phyloP scores from a whole-genome alignment of 2,888 invertebrate genomes.

The Cantharis flavilabris region DNA sequence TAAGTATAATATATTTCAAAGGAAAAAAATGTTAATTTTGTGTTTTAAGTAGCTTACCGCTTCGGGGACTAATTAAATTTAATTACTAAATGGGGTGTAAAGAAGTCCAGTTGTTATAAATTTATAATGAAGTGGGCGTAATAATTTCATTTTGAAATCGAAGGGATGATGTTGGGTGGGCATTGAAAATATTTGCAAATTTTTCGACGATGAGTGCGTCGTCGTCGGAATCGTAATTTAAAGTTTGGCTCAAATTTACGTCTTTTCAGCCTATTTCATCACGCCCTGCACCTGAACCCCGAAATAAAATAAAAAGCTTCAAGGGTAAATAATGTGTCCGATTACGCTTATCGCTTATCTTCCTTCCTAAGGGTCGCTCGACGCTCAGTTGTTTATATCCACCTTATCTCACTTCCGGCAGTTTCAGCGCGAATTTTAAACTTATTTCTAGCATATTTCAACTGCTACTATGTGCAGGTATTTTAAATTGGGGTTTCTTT shows the following conservation, averaged over 20 bases:
- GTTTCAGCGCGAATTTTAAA: conserved; percentile 42
- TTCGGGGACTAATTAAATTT: conserved; percentile 47
- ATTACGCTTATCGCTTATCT: conserved; percentile 53
- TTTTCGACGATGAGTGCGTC: conserved; percentile 8
- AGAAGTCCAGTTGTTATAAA: conserved; percentile 40
- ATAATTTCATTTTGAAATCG: not conserved
- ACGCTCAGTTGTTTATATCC: conserved; percentile 48
- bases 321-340: conserved; percentile 50
- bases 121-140: conserved; percentile 38
- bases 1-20: not conserved
- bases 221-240: conserved; percentile 32
- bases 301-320: conserved; percentile 38
- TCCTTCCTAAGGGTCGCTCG: conserved; percentile 35
- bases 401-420: conserved; percentile 46
- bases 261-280: conserved; percentile 32
- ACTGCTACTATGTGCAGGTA: conserved; percentile 33
- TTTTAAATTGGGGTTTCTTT: conserved; percentile 32
- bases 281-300: conserved; percentile 38
- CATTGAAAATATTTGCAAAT: not conserved
- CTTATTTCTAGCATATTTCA: conserved; percentile 38
- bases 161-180: not conserved
- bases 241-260: conserved; percentile 34
- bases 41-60: conserved; percentile 35
- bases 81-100: conserved; percentile 48
- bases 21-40: conserved; percentile 35